Evolutionary conservation across 2,888 invertebrate genomes (phyloP).

Genomic region (Branchipolynoe longqiensis): DNA sequence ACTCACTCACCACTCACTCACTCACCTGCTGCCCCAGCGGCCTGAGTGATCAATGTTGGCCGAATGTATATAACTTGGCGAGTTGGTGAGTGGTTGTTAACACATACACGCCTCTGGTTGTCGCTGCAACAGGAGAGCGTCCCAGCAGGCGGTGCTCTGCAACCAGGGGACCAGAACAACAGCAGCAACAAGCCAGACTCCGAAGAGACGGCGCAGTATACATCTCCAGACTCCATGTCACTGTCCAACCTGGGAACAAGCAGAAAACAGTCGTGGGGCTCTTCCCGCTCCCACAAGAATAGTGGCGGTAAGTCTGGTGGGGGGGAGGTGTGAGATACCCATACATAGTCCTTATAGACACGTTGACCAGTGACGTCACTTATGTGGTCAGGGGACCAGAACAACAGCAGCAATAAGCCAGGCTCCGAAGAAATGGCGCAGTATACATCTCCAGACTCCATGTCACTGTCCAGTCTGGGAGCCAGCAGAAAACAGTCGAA

Average conservation of each 20-base stretch:
- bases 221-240: constrained; percentile 37
- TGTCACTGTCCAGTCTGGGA: constrained; percentile 53
- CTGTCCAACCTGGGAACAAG: constrained; percentile 46
- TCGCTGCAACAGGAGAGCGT: constrained; percentile 25
- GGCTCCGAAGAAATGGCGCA: neutral
- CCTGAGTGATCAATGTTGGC: too few relatives aligned
- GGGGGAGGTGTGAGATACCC: too few relatives aligned
- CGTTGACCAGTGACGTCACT: too few relatives aligned
- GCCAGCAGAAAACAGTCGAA: constrained; percentile 57
- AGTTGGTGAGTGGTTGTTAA: too few relatives aligned
- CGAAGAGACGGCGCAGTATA: neutral
- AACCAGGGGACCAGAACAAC: constrained; percentile 5
- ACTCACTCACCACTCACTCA: too few relatives aligned
- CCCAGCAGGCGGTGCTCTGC: neutral
- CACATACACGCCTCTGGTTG: too few relatives aligned
- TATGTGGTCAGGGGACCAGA: neutral
- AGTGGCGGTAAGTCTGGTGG: too few relatives aligned
- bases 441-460: constrained; percentile 3
- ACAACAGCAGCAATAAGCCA: neutral
- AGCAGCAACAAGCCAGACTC: neutral
- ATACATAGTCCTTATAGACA: too few relatives aligned
- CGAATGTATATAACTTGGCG: too few relatives aligned
- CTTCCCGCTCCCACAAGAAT: constrained; percentile 57
- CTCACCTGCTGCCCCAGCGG: too few relatives aligned
- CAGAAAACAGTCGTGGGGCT: constrained; percentile 59